Evolutionary conservation across 1,140 invertebrate genomes (phyloP), one percentile per base, ranked within the genome.

Genomic region (Augochlora pura): DNA sequence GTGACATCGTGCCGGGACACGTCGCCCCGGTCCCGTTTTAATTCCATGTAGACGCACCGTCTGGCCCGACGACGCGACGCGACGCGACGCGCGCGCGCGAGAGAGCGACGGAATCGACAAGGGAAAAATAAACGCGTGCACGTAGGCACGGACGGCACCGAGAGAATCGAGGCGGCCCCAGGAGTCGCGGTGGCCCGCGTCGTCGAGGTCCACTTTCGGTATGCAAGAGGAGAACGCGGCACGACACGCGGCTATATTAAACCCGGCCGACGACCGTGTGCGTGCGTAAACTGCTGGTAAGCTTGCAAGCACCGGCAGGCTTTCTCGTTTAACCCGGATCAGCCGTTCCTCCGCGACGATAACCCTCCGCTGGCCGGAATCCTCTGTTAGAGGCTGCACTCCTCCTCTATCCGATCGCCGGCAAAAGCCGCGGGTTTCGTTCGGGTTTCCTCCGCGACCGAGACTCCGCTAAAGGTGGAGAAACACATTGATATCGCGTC

Each of bases 171-270:
- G 52, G 16, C 54, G 18, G 54, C 21, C 49, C 21, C 49, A 72
- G 67, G 52, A 69, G 38, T 64, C 39, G 76, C 49, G 54, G 46
- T 72, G 66, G 38, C 60, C 57, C 42, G 42, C 75, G 69, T 73
- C 64, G 46, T 82, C 80, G 77, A 85, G 87, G 82, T 83, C 84
- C 88, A 84, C 82, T 87, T 89, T 87, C 83, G 87, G 83, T 82
- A 82, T 86, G 81, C 85, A 79, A 74, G 77, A 80, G 72, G 82
- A 80, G 82, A 87, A 86, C 77, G 78, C 75, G 83, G 76, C 80
- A 82, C 81, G 83, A 81, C 81, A 83, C 85, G 83, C 81, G 63
- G 83, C 86, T 88, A 89, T 88, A 88, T 88, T 89, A 87, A 88
- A 88, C 87, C 62, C 82, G 62, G 63, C 71, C 27, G 64, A 57